Evolutionary conservation across 1,140 invertebrate species (phyloP).

Genomic region (Babylonia areolata): DNA sequence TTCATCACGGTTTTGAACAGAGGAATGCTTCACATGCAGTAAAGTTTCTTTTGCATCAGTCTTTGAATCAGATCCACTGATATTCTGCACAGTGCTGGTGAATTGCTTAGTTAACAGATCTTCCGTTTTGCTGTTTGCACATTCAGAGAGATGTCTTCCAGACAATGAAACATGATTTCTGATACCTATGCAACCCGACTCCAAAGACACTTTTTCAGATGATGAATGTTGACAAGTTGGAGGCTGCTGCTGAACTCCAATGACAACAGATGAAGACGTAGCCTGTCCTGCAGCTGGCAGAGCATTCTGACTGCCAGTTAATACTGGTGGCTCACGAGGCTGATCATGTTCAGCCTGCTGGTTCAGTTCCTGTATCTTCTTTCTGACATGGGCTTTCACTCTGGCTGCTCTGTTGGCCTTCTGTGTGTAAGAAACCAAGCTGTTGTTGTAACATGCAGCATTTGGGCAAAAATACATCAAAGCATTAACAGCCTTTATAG

Average conservation of each 20-base stretch:
- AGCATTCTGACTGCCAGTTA: background rate
- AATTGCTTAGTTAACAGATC: background rate
- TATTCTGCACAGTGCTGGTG: background rate
- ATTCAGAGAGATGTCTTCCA: background rate
- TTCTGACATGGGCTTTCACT: constrained; percentile 23
- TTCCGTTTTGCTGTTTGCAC: background rate
- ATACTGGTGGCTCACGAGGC: too few species aligned
- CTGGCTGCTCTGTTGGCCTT: constrained; percentile 20
- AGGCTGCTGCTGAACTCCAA: background rate
- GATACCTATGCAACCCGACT: background rate
- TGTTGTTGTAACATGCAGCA: too few species aligned
- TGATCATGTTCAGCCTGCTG: background rate
- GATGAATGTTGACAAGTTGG: background rate
- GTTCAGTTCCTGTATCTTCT: constrained; percentile 21
- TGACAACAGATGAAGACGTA: background rate
- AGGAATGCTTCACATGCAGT: background rate
- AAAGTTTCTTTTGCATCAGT: too few species aligned
- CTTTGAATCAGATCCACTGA: background rate
- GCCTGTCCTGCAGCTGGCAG: background rate
- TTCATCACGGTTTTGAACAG: background rate
- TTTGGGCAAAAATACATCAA: too few species aligned
- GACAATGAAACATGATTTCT: background rate
- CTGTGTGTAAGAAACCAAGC: constrained; percentile 4
- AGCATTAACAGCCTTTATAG: too few species aligned
- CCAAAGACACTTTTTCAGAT: background rate